Base-by-base conservation (phyloP, 2,113 vertebrate genomes). In the Microcebus jonahi region DNA sequence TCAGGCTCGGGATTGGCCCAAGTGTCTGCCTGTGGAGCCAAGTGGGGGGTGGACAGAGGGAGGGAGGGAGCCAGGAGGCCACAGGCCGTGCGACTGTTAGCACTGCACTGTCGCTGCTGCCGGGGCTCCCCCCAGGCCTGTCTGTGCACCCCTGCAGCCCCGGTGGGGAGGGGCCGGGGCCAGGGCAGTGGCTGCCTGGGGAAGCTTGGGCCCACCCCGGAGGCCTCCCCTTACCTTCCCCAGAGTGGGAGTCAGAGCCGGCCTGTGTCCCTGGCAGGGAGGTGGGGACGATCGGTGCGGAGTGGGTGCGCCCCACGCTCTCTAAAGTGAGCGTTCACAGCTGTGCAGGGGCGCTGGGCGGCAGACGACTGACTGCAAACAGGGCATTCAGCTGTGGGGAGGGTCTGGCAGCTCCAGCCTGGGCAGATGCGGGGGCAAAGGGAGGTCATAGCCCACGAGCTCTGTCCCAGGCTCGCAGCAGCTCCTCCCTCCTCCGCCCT, bases 1-100 rank as follows among this genome's bases (percentile, higher is more conserved):
- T 97, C 93, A 97, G 89, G 63, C 89, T 93, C 84, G 86, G 93
- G 95, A 96, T 8, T 77, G 97, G 95, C 80, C 94, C 70, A 39
- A 76, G 75, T 21, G 4, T 89, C 79, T 95, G 89, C 80, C 86
- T 59, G 70, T 39, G 31, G 90, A 95, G 80, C 45, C 27, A 29
- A 89, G 61, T 18, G 2, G 63, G 67, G 59, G 65, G 75, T 1
- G 68, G 67, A 53, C 48, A 65, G 15, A 18, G 15, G 4, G 29
- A 39, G 68, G 45, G 57, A 70, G 50, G 55, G 67, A 67, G 50
- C 59, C 27, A 29, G 65, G 84, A 17, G 18, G 21, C 31, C 0
- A 31, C 11, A 20, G 59, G 25, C 55, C 3, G 12, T 15, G 57
- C 0, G 73, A 31, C 6, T 45, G 2, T 45, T 3, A 1, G 36